A percentile compares a stretch with the other conserved stretches of the same genome.
Conservation (phyloP, 1,140 invertebrate genomes). For the Cotesia vestalis region DNA sequence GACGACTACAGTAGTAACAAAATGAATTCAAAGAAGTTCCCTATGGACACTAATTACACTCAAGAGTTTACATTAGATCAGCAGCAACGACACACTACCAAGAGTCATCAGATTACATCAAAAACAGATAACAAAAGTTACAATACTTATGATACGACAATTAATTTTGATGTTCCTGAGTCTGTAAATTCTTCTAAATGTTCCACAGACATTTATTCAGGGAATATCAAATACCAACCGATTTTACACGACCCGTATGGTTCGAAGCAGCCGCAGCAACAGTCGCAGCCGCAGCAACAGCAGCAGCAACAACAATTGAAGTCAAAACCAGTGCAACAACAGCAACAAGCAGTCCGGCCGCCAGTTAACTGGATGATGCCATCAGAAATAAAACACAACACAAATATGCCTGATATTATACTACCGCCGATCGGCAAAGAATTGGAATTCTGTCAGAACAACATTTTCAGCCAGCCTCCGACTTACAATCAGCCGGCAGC, state of each 20-base stretch:
- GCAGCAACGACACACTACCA: no score
- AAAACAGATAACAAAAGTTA: no score
- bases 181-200: slow-evolving; percentile 48
- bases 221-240: slow-evolving; percentile 59
- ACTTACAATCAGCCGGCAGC: slow-evolving; percentile 59
- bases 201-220: slow-evolving; percentile 53
- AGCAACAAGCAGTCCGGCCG: slow-evolving; percentile 54
- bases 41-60: no score
- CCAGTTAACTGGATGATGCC: slow-evolving; percentile 75
- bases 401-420: slow-evolving; percentile 58
- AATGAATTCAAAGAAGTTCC: no score
- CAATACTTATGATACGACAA: no score
- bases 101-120: no score
- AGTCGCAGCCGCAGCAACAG: slow-evolving; percentile 45
- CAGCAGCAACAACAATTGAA: slow-evolving; percentile 45
- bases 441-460: slow-evolving; percentile 63
- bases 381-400: slow-evolving; percentile 64
- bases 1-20: no score
- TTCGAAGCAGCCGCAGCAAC: slow-evolving; percentile 51
- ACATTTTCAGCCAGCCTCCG: slow-evolving; percentile 59
- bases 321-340: slow-evolving; percentile 44
- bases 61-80: no score
- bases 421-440: slow-evolving; percentile 63
- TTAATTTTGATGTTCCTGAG: slow-evolving; percentile 30
- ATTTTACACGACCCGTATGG: slow-evolving; percentile 47